phyloP scores from a whole-genome alignment of 2,888 invertebrate species.

The Microctonus aethiopoides region DNA sequence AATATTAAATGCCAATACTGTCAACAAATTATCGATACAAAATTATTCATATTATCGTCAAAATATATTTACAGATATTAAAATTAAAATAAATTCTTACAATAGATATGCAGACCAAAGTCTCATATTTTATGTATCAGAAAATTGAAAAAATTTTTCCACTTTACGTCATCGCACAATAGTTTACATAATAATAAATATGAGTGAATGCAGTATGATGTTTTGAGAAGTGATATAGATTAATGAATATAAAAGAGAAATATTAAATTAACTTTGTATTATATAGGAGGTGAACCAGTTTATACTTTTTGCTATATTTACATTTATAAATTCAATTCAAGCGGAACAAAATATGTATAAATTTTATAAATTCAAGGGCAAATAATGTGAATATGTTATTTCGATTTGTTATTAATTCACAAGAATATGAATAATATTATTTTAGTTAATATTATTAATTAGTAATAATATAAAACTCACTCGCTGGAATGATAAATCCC shows the following conservation, averaged over 20 bases:
- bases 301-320: not conserved
- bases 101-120: not conserved
- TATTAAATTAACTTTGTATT: not conserved
- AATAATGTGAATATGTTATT: no score
- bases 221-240: not conserved
- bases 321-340: not conserved
- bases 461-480: constrained; percentile 47
- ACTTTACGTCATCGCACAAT: not conserved
- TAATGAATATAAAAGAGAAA: constrained; percentile 1
- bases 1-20: constrained; percentile 66
- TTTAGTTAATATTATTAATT: not conserved
- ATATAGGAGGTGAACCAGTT: constrained; percentile 25
- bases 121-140: not conserved
- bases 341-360: not conserved
- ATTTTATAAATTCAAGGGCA: no score
- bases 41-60: not conserved
- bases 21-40: constrained; percentile 35
- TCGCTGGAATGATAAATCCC: constrained; percentile 74
- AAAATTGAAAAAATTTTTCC: not conserved
- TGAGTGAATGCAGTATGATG: not conserved
- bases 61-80: not conserved
- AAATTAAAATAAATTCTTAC: not conserved
- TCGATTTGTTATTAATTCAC: no score
- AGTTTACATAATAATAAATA: not conserved
- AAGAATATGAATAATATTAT: no score